These are phyloP conservation scores for Bombus affinis DNA, from an alignment of 1,140 invertebrate genomes.

Conservation along the genomic window DNA sequence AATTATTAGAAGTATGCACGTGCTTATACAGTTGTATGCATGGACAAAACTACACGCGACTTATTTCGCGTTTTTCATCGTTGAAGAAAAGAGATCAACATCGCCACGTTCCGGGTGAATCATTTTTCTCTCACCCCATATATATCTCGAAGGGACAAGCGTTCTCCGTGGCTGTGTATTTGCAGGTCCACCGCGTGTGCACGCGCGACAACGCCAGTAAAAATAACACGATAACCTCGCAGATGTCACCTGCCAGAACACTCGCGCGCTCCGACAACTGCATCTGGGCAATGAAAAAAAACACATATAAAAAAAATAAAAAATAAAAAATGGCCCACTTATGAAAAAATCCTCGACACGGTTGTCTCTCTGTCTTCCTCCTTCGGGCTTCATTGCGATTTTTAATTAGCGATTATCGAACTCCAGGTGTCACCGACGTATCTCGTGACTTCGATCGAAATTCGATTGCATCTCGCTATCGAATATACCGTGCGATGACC, in stretches of 20 bases:
- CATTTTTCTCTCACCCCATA: not conserved
- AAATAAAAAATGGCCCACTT: constrained; percentile 45
- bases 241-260: constrained; percentile 66
- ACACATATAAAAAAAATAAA: too few species aligned
- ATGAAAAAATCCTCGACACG: constrained; percentile 48
- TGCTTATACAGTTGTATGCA: too few species aligned
- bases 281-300: constrained; percentile 57
- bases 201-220: constrained; percentile 43
- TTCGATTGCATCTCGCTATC: not conserved
- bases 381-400: constrained; percentile 38
- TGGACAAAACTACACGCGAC: not conserved
- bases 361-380: not conserved
- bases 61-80: not conserved
- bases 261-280: constrained; percentile 57
- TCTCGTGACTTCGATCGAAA: constrained; percentile 16
- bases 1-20: too few species aligned
- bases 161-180: constrained; percentile 22
- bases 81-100: constrained; percentile 2
- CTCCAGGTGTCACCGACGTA: constrained; percentile 44
- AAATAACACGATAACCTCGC: constrained; percentile 66
- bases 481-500: constrained; percentile 7
- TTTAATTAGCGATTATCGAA: constrained; percentile 60
- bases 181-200: constrained; percentile 19
- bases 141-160: not conserved
- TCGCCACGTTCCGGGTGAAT: not conserved